Evolutionary conservation across 1,140 invertebrate genomes (phyloP).

Genomic region (Dufourea novaeangliae): DNA sequence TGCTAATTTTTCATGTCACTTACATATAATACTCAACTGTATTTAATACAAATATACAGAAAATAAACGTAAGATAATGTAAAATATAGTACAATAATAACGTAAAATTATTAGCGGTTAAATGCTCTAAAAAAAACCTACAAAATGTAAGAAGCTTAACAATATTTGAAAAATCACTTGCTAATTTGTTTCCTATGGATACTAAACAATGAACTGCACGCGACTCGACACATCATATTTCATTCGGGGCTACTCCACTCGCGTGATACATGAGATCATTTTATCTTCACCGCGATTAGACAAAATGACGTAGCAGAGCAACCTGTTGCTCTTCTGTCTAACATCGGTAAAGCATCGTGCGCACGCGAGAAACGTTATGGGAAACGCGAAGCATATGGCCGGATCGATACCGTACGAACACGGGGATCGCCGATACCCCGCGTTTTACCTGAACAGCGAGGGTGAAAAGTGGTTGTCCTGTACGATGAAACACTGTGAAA

Average conservation of each 20-base stretch:
- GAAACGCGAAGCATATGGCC: conserved; percentile 71
- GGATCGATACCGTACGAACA: conserved; percentile 53
- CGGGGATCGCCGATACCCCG: conserved; percentile 50
- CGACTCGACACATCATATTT: conserved; percentile 16
- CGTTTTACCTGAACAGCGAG: conserved; percentile 57
- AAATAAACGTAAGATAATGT: too few relatives aligned
- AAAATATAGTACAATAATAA: too few relatives aligned
- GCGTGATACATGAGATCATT: conserved; percentile 45
- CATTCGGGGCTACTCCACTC: background rate
- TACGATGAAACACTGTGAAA: conserved; percentile 50
- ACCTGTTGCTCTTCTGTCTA: conserved; percentile 59
- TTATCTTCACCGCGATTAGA: conserved; percentile 56
- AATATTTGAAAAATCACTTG: too few relatives aligned
- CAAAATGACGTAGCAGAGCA: conserved; percentile 35
- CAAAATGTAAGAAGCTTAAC: too few relatives aligned
- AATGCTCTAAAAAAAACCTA: too few relatives aligned
- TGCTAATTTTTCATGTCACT: too few relatives aligned
- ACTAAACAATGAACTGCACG: background rate
- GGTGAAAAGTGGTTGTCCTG: conserved; percentile 50
- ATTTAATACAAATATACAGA: too few relatives aligned
- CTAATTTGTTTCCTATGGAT: background rate
- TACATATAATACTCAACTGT: too few relatives aligned
- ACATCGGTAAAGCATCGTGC: background rate
- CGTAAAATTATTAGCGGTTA: too few relatives aligned
- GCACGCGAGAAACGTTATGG: conserved; percentile 57